Percentiles rank a stretch among this genome's conserved stretches.
Conservation (phyloP, 2,797 vertebrate species). For the Oophaga sylvatica region DNA sequence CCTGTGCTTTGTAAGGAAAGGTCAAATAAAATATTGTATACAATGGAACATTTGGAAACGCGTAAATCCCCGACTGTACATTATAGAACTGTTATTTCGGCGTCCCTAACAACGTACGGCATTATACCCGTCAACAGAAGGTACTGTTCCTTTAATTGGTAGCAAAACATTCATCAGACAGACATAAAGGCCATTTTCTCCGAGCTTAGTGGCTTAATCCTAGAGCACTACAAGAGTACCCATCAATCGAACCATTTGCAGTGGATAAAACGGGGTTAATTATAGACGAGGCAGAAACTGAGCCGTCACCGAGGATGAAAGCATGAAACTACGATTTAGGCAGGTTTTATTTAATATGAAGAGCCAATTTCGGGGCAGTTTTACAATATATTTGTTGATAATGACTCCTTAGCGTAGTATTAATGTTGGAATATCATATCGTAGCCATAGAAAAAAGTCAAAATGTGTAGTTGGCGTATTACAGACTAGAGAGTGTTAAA, state of each 20-base stretch:
- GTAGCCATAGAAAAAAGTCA: neutral
- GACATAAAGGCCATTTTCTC: neutral
- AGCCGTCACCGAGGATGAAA: neutral
- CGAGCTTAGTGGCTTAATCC: conserved; percentile 11
- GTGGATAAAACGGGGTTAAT: conserved; percentile 24
- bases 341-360: neutral
- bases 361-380: neutral
- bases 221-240: neutral
- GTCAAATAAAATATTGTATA: neutral
- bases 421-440: neutral
- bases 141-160: neutral
- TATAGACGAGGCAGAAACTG: neutral
- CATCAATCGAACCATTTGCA: neutral
- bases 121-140: neutral
- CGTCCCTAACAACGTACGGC: neutral
- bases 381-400: neutral
- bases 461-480: neutral
- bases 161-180: neutral
- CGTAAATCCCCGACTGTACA: neutral
- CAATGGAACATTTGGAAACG: neutral
- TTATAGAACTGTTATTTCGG: neutral
- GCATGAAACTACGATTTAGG: neutral
- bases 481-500: neutral
- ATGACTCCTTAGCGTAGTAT: neutral
- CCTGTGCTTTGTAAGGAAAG: neutral